A percentile compares a stretch with the other conserved stretches of the same genome.
phyloP scores from a whole-genome alignment of 1,140 invertebrate genomes.

The Diprion similis region DNA sequence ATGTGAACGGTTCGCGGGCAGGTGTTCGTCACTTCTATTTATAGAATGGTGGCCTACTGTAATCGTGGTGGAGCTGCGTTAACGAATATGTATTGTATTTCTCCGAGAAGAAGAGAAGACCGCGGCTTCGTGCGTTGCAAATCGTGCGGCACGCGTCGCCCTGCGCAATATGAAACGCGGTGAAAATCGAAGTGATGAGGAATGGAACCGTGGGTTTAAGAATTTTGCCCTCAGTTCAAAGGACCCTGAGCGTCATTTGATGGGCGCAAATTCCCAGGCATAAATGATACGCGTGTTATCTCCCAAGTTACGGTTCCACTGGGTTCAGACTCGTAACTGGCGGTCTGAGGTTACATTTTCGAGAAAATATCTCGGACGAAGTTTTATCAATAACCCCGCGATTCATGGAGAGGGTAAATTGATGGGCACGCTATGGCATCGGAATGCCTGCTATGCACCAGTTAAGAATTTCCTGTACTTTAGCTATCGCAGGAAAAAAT shows the following conservation, averaged over 20 bases:
- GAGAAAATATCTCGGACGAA: neutral
- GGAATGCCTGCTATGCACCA: neutral
- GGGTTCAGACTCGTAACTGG: too few relatives aligned
- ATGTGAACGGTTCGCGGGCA: slow-evolving; percentile 49
- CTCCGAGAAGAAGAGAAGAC: neutral
- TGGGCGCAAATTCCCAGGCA: too few relatives aligned
- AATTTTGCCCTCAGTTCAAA: too few relatives aligned
- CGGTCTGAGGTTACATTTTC: neutral
- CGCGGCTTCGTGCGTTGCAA: neutral
- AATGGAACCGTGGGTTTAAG: too few relatives aligned
- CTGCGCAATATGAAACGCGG: too few relatives aligned
- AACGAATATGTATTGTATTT: neutral
- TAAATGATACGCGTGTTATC: too few relatives aligned
- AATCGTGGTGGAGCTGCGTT: neutral
- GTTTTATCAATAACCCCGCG: neutral
- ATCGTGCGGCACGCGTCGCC: neutral
- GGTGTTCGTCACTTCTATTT: slow-evolving; percentile 59
- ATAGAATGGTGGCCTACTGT: slow-evolving; percentile 36
- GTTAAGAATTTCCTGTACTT: too few relatives aligned
- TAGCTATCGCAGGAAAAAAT: too few relatives aligned
- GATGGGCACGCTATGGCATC: neutral
- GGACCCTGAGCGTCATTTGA: too few relatives aligned
- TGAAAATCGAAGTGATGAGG: too few relatives aligned
- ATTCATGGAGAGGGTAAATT: neutral
- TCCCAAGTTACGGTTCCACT: too few relatives aligned